Base-by-base conservation (phyloP, 2,888 invertebrate genomes). In the Ceramica pisi region DNA sequence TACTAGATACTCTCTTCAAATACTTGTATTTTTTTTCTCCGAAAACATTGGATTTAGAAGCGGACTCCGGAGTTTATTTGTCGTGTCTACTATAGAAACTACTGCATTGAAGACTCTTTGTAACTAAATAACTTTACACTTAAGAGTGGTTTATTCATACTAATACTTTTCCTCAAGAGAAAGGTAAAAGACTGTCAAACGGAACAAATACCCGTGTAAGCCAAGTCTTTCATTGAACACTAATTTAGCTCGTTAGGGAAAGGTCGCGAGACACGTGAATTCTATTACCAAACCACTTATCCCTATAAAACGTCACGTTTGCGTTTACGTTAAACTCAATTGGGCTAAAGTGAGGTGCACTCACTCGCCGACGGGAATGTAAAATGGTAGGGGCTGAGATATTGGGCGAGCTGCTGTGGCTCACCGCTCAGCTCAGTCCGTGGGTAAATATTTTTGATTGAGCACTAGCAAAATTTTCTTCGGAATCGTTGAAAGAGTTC, bases 381-480 rank as follows among this genome's bases (percentile, higher is more conserved):
- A 21, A 31, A 19, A 57, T 87, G 26, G 73, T 82, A 83, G 80
- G 83, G 83, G 70, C 80, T 74, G 41, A 86, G 89, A 91, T 91
- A 92, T 92, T 91, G 90, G 89, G 86, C 89, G 83, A 84, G 57
- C 35, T 16, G 9, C 23, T 23, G 26, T 16, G 21, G 90, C 88
- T 74, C 50, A 23, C 50, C 48, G 41, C 73, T 51, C 65, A 61
- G 75, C 75, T 88, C 84, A 87, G 86, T 88, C 84, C 81, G 82
- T 82, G 80, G 89, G 92, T 92, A 94, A 93, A 94, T 90, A 93
- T 92, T 92, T 93, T 93, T 92, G 92, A 93, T 93, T 92, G 90
- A 91, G 87, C 85, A 87, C 87, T 84, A 84, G 76, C 86, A 84
- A 86, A 85, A 82, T 87, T 89, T 89, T 86, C 84, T 87, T 88